These are phyloP conservation scores for Pollicipes pollicipes DNA, from an alignment of 1,140 invertebrate species.

Conservation along the genomic window DNA sequence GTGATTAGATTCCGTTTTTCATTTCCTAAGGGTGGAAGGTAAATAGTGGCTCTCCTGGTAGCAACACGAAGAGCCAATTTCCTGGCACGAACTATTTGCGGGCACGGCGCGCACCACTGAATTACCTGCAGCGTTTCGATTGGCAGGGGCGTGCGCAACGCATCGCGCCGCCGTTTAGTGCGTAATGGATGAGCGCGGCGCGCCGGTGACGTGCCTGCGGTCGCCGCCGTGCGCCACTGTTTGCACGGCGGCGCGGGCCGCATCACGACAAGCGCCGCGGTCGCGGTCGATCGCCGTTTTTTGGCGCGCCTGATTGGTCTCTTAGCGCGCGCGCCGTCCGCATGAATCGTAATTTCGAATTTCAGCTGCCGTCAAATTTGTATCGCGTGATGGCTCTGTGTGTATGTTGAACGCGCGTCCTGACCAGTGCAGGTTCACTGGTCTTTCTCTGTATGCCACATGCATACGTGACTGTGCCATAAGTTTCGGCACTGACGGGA, in stretches of 20 bases:
- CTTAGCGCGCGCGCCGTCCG: too few species aligned
- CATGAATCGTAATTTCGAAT: too few species aligned
- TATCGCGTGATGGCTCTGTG: too few species aligned
- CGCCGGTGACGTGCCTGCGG: not conserved
- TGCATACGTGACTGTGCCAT: too few species aligned
- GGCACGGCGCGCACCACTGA: not conserved
- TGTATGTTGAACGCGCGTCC: too few species aligned
- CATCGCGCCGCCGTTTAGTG: not conserved
- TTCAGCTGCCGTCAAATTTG: too few species aligned
- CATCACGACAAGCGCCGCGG: not conserved
- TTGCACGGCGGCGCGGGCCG: not conserved
- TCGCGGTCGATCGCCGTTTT: too few species aligned
- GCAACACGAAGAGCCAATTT: not conserved
- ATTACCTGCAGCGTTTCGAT: not conserved
- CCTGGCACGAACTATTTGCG: not conserved
- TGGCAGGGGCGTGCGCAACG: too few species aligned
- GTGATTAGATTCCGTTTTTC: constrained; percentile 1
- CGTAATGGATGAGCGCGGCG: not conserved
- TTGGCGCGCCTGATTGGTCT: too few species aligned
- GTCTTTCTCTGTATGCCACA: too few species aligned
- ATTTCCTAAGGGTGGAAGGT: not conserved
- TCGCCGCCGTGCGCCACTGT: not conserved
- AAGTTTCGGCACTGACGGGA: too few species aligned
- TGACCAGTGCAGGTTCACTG: too few species aligned
- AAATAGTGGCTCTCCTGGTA: not conserved